These are phyloP conservation scores for Craniophora ligustri DNA, from an alignment of 2,888 invertebrate genomes.

Conservation along the genomic window DNA sequence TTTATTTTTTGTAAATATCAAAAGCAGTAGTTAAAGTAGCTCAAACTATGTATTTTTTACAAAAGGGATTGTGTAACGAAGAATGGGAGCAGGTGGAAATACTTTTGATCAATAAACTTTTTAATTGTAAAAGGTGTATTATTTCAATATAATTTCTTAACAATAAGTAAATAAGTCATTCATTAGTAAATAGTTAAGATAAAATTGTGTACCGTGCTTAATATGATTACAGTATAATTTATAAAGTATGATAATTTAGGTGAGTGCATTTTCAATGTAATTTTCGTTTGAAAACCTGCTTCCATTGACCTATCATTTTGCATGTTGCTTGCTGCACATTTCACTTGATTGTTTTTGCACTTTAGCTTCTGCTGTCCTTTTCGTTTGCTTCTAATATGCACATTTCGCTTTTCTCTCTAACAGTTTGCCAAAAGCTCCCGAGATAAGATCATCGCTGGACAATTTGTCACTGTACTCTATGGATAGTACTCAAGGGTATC, in stretches of 20 bases:
- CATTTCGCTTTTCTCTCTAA: conserved; percentile 53
- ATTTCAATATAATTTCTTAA: conserved; percentile 50
- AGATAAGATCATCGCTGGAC: conserved; percentile 56
- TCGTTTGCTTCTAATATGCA: conserved; percentile 47
- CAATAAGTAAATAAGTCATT: conserved; percentile 14
- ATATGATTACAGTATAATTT: background rate
- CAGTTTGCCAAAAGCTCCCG: conserved; percentile 59
- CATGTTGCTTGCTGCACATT: conserved; percentile 52
- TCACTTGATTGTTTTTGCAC: conserved; percentile 35
- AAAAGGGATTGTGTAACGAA: conserved; percentile 39
- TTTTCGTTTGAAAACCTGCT: conserved; percentile 73
- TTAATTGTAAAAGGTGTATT: conserved; percentile 57
- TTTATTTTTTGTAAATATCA: conserved; percentile 36
- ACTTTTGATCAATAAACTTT: conserved; percentile 65
- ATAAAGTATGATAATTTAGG: conserved; percentile 16
- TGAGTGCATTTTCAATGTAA: conserved; percentile 39
- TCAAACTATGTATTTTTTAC: conserved; percentile 45
- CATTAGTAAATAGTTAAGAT: background rate
- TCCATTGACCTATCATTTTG: conserved; percentile 67
- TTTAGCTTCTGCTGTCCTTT: conserved; percentile 59
- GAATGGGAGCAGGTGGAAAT: conserved; percentile 75
- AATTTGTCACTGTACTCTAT: conserved; percentile 59
- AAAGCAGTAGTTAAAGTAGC: conserved; percentile 59
- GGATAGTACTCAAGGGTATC: conserved; percentile 78
- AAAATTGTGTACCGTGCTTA: background rate